phyloP scores from a whole-genome alignment of 2,888 invertebrate species.

The Empis livida region DNA sequence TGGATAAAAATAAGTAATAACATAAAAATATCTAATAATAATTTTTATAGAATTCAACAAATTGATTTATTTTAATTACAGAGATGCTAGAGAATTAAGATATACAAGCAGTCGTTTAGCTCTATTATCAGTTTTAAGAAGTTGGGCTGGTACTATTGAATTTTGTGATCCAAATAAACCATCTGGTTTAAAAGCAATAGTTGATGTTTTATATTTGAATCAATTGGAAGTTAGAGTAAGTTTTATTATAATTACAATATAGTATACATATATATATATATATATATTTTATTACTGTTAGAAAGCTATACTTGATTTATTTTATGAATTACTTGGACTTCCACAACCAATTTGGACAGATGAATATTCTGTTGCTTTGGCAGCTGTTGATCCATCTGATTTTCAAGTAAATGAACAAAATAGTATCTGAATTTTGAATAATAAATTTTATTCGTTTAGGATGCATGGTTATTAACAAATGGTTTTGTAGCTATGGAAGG shows the following conservation, averaged over 20 bases:
- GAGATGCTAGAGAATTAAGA: constrained; percentile 65
- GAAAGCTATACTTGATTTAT: constrained; percentile 84
- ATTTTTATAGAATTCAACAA: background rate
- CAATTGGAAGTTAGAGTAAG: constrained; percentile 80
- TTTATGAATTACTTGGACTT: constrained; percentile 80
- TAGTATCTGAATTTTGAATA: background rate
- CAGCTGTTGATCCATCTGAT: constrained; percentile 77
- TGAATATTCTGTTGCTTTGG: constrained; percentile 76
- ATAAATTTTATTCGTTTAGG: constrained; percentile 31
- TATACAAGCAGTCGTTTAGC: constrained; percentile 78
- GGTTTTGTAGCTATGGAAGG: constrained; percentile 95
- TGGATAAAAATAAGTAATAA: constrained; percentile 53
- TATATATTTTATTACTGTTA: constrained; percentile 29
- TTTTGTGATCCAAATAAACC: constrained; percentile 68
- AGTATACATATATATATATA: background rate
- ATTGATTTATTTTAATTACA: constrained; percentile 20
- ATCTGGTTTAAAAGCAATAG: constrained; percentile 64
- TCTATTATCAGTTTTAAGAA: constrained; percentile 69
- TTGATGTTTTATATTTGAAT: constrained; percentile 71
- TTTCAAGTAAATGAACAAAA: constrained; percentile 37
- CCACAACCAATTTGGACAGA: constrained; percentile 88
- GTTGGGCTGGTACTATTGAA: constrained; percentile 83
- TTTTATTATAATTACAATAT: constrained; percentile 15
- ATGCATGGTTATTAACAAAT: constrained; percentile 79
- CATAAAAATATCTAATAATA: background rate